Evolutionary conservation across 2,797 vertebrate species (phyloP).

Genomic region (Chrosomus eos): DNA sequence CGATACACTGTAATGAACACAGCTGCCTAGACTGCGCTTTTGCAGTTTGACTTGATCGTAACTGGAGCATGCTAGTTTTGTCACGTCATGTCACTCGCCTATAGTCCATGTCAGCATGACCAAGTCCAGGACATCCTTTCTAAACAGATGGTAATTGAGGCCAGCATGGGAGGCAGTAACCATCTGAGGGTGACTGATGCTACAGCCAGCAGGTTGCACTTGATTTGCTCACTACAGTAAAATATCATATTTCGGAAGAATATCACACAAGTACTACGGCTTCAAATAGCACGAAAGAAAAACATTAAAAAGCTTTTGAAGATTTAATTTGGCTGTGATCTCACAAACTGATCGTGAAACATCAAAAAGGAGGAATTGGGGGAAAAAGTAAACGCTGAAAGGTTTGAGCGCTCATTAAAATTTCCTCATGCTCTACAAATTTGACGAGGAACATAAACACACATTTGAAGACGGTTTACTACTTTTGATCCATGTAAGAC

Average conservation of each 20-base stretch:
- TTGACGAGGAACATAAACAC: background rate
- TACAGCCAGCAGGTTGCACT: constrained; percentile 22
- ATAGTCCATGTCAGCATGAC: constrained; percentile 8
- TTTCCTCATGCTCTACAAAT: constrained; percentile 1
- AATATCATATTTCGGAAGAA: constrained; percentile 10
- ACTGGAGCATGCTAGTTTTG: constrained; percentile 3
- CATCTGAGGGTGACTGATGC: constrained; percentile 24
- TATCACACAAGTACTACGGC: background rate
- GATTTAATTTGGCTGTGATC: constrained; percentile 24
- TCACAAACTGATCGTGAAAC: constrained; percentile 17
- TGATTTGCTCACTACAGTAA: constrained; percentile 7
- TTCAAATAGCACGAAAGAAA: constrained; percentile 4
- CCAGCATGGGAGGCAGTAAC: constrained; percentile 25
- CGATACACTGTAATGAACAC: background rate
- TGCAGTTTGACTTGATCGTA: constrained; percentile 5
- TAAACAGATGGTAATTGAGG: constrained; percentile 40
- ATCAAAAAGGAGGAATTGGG: background rate
- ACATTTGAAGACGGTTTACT: background rate
- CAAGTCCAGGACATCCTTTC: constrained; percentile 27
- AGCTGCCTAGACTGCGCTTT: background rate
- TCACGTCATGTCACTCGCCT: background rate
- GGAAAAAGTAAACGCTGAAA: background rate
- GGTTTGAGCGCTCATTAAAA: constrained; percentile 19
- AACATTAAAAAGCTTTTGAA: constrained; percentile 30
- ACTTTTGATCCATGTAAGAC: background rate